Evolutionary conservation across 2,888 invertebrate genomes (phyloP).

Genomic region (Epirrhoe tristata): DNA sequence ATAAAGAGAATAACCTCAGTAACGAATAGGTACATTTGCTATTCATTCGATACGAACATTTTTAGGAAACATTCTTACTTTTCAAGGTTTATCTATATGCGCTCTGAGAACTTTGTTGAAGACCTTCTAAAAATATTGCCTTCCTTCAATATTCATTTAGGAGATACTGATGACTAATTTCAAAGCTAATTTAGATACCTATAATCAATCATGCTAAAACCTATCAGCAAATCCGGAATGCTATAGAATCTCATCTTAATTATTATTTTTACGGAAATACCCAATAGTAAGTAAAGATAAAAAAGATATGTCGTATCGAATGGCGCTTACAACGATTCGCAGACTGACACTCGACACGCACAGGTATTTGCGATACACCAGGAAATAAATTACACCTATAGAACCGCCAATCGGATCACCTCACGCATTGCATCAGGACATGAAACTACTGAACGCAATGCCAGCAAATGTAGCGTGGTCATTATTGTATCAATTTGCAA

Average conservation of each 20-base stretch:
- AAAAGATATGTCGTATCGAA: conserved; percentile 63
- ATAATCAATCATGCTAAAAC: conserved; percentile 8
- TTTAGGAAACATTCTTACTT: conserved; percentile 68
- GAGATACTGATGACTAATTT: conserved; percentile 17
- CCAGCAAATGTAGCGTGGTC: conserved; percentile 41
- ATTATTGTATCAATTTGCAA: conserved; percentile 44
- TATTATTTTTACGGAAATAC: conserved; percentile 9
- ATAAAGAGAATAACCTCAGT: conserved; percentile 63
- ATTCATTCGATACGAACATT: conserved; percentile 76
- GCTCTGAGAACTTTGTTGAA: conserved; percentile 55
- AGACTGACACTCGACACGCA: conserved; percentile 68
- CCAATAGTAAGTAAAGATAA: conserved; percentile 42
- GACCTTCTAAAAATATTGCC: conserved; percentile 33
- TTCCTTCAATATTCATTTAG: background rate
- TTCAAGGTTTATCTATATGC: conserved; percentile 65
- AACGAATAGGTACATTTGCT: conserved; percentile 64
- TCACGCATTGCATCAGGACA: conserved; percentile 62
- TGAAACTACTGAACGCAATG: conserved; percentile 50
- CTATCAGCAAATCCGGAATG: conserved; percentile 16
- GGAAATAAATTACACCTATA: conserved; percentile 68
- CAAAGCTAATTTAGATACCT: conserved; percentile 16
- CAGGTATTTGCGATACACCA: conserved; percentile 64
- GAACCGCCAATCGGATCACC: conserved; percentile 56
- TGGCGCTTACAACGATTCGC: conserved; percentile 51
- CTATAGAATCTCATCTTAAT: conserved; percentile 9